phyloP scores from a whole-genome alignment of 2,797 vertebrate species.

The Bovichtus diacanthus region DNA sequence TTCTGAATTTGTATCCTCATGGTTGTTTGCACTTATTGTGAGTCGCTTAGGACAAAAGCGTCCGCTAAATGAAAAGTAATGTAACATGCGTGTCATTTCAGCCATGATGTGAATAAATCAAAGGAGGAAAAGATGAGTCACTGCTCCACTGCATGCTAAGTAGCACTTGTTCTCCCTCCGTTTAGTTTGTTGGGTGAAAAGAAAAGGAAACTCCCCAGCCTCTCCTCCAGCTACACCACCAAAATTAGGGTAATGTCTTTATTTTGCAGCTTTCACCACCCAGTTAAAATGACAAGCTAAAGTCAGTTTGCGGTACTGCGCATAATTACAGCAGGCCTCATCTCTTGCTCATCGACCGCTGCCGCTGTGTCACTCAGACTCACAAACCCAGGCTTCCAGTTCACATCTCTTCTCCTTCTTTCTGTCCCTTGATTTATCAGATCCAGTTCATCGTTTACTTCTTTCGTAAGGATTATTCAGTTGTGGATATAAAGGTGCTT shows the following conservation, averaged over 20 bases:
- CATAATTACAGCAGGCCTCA: conserved; percentile 71
- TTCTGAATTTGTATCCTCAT: too few relatives aligned
- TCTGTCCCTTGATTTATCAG: conserved; percentile 17
- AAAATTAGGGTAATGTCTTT: conserved; percentile 64
- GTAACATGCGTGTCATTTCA: conserved; percentile 63
- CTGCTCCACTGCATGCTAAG: conserved; percentile 58
- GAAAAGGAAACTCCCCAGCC: conserved; percentile 62
- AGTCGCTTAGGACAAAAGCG: too few relatives aligned
- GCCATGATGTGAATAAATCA: conserved; percentile 72
- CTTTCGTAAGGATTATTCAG: neutral
- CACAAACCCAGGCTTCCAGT: conserved; percentile 15
- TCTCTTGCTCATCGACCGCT: conserved; percentile 63
- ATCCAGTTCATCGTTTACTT: neutral
- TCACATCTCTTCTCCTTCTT: conserved; percentile 13
- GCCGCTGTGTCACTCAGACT: conserved; percentile 36
- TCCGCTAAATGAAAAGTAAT: too few relatives aligned
- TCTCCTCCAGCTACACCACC: conserved; percentile 42
- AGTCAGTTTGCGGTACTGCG: conserved; percentile 65
- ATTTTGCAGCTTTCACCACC: conserved; percentile 76
- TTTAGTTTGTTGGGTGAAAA: conserved; percentile 63
- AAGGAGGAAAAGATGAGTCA: conserved; percentile 77
- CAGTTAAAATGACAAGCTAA: conserved; percentile 74
- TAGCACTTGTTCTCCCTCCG: conserved; percentile 66
- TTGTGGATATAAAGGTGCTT: neutral
- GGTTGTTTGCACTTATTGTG: too few relatives aligned